Base-by-base conservation (phyloP, 2,113 vertebrate species). In the Paedocypris sp. region DNA sequence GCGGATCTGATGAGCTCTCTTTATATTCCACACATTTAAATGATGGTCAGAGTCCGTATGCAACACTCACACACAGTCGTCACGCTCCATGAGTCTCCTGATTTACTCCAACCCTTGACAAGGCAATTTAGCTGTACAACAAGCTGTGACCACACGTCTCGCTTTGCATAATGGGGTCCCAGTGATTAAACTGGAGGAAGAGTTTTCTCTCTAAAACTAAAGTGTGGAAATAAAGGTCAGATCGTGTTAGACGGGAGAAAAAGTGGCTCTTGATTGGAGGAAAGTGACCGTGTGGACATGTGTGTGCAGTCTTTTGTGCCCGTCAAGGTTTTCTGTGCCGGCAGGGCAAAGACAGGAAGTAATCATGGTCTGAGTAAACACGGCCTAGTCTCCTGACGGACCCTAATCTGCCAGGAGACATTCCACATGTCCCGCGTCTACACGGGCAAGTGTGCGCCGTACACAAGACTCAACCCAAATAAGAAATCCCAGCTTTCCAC, bases 11-110 rank as follows among this genome's bases (percentile, higher is more conserved):
- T 86, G 83, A 86, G 70, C 75, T 72, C 77, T 77, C 74, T 85
- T 76, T 81, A 77, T 80, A 85, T 84, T 81, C 78, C 78, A 77
- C 82, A 86, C 81, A 83, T 85, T 84, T 83, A 82, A 84, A 85
- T 85, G 76, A 76, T 75, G 12, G 61, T 45, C 63, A 70, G 43
- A 68, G 69, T 77, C 73, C 70, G 36, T 25, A 43, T 47, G 26
- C 12, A 13, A 46, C 35, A 7, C 41, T 19, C 41, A 43, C 41
- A 43, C 49, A 36, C 49, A 35, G 15, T 8, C 49, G 46, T 63
- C 67, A 41, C 45, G 66, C 58, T 66, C 18, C 36, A 28, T 3
- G 25, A 59, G 54, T 64, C 58, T 45, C 38, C 69, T 71, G 69
- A 71, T 71, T 71, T 71, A 71, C 64, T 54, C 42, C 16, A 50